Base-by-base conservation (phyloP, 2,888 invertebrate genomes). In the Ditylenchus weischeri region DNA sequence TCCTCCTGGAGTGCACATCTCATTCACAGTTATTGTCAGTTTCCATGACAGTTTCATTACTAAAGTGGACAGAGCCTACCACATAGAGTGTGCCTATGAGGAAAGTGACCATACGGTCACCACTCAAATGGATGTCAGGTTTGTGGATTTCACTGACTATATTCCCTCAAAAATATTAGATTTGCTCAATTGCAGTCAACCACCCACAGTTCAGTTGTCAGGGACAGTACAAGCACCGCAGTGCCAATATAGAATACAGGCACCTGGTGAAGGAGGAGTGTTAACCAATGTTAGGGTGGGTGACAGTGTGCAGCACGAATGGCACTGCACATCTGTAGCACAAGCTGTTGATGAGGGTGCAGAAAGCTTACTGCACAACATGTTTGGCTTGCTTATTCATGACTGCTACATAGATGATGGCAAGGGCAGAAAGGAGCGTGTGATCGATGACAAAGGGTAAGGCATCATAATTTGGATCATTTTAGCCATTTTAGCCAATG, bases 1-100 rank as follows among this genome's bases (percentile, higher is more conserved):
- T 58, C 82, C 82, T 1, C 77, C 82, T n/a, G 79, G 79, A 0
- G 69, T 82, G 49, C 72, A 76, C 49, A 71, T 83, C 11, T 77
- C 79, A 0, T 78, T 83, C 66, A 79, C 80, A 18, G 77, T 78
- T 0, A 75, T 83, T 19, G 79, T 83, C 65, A 78, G 79, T 36
- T 82, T 83, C 64, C 82, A 82, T 67, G 70, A 78, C 23, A 75
- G 73, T 64, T 82, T 82, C 69, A 76, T 82, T 59, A 82, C 82
- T 19, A 81, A 81, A 69, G 69, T 81, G 19, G 82, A 82, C 64
- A 68, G 76, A 15, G 82, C 82, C 21, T 82, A 82, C 66, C 77
- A 77, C 61, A 76, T 82, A 15, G 74, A 78, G 59, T 82, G 82
- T 62, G 71, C 75, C 4, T 82, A 79, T 67, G 75, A 76, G 35